Evolutionary conservation across 2,888 invertebrate genomes (phyloP).

Genomic region (Dastarcus helophoroides): DNA sequence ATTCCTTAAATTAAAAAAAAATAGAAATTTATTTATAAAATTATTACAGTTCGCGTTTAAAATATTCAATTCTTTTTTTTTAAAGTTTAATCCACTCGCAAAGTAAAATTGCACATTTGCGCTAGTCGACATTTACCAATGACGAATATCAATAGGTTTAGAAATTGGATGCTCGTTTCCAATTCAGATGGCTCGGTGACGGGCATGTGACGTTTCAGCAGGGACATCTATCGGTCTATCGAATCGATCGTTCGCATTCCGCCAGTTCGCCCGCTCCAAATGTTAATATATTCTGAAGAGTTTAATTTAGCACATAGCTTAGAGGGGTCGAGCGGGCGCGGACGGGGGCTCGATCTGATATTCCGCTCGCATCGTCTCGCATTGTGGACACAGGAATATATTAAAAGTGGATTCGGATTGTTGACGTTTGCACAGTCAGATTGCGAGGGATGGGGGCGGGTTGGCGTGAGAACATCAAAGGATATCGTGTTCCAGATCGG

Average conservation of each 20-base stretch:
- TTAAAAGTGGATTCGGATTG: constrained; percentile 38
- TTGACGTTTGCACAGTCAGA: constrained; percentile 36
- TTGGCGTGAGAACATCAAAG: constrained; percentile 29
- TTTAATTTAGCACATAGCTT: constrained; percentile 40
- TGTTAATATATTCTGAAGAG: constrained; percentile 40
- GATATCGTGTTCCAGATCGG: constrained; percentile 24
- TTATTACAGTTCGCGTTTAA: too few species aligned
- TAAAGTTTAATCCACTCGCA: too few species aligned
- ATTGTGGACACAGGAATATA: constrained; percentile 39
- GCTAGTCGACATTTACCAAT: constrained; percentile 13
- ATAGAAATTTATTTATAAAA: too few species aligned
- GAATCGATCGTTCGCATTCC: constrained; percentile 15
- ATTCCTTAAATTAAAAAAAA: too few species aligned
- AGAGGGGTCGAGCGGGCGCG: constrained; percentile 24
- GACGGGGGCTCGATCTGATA: constrained; percentile 28
- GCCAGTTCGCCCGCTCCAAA: constrained; percentile 26
- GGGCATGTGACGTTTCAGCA: constrained; percentile 19
- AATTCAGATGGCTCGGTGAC: constrained; percentile 19
- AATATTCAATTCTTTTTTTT: too few species aligned
- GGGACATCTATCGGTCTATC: constrained; percentile 21
- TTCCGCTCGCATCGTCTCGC: constrained; percentile 35
- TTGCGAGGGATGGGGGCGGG: constrained; percentile 14
- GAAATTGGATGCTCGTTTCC: constrained; percentile 21
- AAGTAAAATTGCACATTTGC: too few species aligned
- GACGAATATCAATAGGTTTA: constrained; percentile 16